These are phyloP conservation scores for Melieria omissa DNA, from an alignment of 2,888 invertebrate genomes.

Conservation along the genomic window DNA sequence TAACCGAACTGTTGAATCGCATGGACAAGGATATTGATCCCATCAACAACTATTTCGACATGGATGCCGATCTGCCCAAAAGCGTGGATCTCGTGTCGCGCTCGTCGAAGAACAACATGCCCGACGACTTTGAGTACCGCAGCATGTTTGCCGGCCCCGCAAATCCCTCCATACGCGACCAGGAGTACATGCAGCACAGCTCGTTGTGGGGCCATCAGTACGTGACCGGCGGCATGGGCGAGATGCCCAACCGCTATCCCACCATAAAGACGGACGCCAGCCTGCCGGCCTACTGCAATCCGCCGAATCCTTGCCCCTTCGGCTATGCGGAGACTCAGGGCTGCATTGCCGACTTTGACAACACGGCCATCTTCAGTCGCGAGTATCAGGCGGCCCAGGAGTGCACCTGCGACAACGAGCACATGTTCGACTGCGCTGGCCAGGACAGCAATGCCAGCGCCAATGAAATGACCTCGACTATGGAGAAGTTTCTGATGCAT, in stretches of 20 bases:
- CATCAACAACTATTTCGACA: constrained; percentile 69
- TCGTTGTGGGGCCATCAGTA: constrained; percentile 82
- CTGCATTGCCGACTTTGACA: constrained; percentile 91
- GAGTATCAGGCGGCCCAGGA: constrained; percentile 92
- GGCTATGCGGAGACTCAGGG: constrained; percentile 74
- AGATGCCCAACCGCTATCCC: constrained; percentile 67
- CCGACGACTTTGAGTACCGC: constrained; percentile 79
- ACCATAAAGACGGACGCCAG: constrained; percentile 88
- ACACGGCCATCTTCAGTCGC: constrained; percentile 94
- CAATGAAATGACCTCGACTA: constrained; percentile 69
- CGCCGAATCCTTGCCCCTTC: constrained; percentile 98
- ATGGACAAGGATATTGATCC: constrained; percentile 81
- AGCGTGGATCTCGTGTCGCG: constrained; percentile 68
- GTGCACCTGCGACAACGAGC: constrained; percentile 98
- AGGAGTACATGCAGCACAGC: constrained; percentile 86
- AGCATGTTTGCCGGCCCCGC: constrained; percentile 70
- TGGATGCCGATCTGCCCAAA: constrained; percentile 58
- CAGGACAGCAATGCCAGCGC: constrained; percentile 53
- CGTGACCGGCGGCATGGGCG: constrained; percentile 81
- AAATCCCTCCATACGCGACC: constrained; percentile 85
- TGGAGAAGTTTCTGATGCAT: constrained; percentile 74
- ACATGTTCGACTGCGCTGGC: constrained; percentile 92
- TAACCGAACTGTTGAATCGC: constrained; percentile 81
- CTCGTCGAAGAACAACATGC: constrained; percentile 71
- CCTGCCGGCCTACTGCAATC: constrained; percentile 98